Evolutionary conservation across 2,113 vertebrate genomes (phyloP), one percentile per base, ranked within the genome.

Genomic region (Rhynchomys soricoides): DNA sequence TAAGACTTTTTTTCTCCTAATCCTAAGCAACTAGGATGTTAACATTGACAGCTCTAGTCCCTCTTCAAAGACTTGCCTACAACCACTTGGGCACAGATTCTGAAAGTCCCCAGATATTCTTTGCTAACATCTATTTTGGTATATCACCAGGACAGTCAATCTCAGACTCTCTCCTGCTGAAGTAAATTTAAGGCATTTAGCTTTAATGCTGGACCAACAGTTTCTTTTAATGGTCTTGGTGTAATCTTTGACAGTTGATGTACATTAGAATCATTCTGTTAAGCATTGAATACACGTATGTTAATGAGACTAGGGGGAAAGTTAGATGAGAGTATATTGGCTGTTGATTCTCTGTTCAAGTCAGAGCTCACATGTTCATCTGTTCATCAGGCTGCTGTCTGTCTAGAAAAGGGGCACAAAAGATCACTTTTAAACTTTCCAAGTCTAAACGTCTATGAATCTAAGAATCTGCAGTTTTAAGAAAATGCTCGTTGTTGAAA

Each of bases 381-480:
- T 55, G 5, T 24, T 21, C 5, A 89, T 59, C 64, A 75, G 13
- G 13, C 13, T 95, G 17, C 71, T 71, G 81, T 91, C 17, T 75
- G 59, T 43, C 83, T 79, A 90, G 50, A 43, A 74, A 89, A 64
- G 10, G 19, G 19, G 1, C 64, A 1, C 40, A 68, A 10, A 78
- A 26, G 22, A 92, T 87, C 9, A 62, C 71, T 90, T 88, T 94
- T 50, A 83, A 79, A 93, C 48, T 73, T 90, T 89, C 40, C 11
- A 55, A 6, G 7, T 71, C 43, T 91, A 43, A 88, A 95, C 82
- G 10, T 45, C 37, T 73, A 66, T 91, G 45, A 74, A 70, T 90
- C n/a, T 95, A 75, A 94, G 68, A 43, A 31, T 79, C 57, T 92
- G 70, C 92, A 9, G 52, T 79, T 90, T 89, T 95, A 37, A 96